phyloP scores from a whole-genome alignment of 2,797 vertebrate genomes.

The Pseudochirops cupreus region DNA sequence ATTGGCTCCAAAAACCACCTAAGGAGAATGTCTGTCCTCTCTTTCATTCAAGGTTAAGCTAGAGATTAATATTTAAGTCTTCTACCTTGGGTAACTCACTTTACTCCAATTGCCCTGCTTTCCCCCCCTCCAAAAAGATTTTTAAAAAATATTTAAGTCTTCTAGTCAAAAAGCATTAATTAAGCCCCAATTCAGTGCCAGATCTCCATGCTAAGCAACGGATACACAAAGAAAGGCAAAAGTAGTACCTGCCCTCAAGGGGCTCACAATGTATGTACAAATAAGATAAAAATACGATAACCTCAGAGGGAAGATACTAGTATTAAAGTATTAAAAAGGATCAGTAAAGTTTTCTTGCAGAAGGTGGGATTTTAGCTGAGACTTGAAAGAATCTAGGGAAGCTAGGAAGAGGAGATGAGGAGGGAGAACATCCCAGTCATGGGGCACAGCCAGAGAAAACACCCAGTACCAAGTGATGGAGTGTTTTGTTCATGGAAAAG shows the following conservation, averaged over 20 bases:
- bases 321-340: neutral
- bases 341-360: neutral
- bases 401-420: neutral
- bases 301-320: neutral
- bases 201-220: neutral
- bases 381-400: neutral
- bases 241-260: neutral
- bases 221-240: neutral
- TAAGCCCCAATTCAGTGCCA: neutral
- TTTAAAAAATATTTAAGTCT: neutral
- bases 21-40: neutral
- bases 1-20: neutral
- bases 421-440: neutral
- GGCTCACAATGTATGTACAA: neutral
- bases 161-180: neutral
- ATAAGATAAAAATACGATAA: neutral
- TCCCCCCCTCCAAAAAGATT: too few relatives aligned
- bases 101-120: too few relatives aligned
- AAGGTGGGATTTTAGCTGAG: neutral
- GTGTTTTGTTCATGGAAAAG: neutral
- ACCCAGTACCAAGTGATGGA: neutral
- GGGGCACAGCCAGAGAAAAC: neutral
- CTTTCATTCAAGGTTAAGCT: neutral
- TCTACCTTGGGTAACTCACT: neutral
- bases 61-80: neutral